Evolutionary conservation across 2,797 vertebrate species (phyloP).

Genomic region (Anas capensis): DNA sequence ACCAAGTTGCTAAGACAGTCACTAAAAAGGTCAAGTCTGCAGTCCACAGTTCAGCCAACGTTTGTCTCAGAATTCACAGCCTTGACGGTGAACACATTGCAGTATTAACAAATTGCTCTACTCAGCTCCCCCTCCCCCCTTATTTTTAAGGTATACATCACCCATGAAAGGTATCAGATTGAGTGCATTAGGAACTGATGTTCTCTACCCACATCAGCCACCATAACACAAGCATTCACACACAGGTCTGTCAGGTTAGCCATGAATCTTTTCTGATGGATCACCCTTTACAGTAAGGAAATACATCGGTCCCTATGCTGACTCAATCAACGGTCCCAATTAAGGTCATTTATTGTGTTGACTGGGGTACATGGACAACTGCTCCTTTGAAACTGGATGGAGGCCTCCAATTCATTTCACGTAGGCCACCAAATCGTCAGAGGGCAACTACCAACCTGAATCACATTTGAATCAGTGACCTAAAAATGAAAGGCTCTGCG

Average conservation of each 20-base stretch:
- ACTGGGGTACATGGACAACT: constrained; percentile 38
- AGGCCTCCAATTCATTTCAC: constrained; percentile 34
- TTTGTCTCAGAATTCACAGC: constrained; percentile 35
- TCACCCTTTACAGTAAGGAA: constrained; percentile 40
- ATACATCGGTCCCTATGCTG: constrained; percentile 49
- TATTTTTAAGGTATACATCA: constrained; percentile 35
- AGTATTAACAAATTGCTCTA: neutral
- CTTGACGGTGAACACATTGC: constrained; percentile 11
- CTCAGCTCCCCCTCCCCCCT: neutral
- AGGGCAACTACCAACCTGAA: constrained; percentile 14
- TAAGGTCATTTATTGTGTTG: constrained; percentile 34
- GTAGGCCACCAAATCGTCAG: constrained; percentile 34
- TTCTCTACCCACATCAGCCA: constrained; percentile 30
- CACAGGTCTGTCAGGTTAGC: neutral
- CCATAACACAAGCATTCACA: neutral
- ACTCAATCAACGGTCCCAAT: constrained; percentile 54
- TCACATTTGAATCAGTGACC: constrained; percentile 45
- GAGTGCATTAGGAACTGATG: constrained; percentile 61
- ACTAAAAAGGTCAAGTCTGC: neutral
- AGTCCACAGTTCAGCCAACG: neutral
- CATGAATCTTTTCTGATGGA: neutral
- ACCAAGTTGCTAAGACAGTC: constrained; percentile 7
- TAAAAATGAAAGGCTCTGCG: constrained; percentile 61
- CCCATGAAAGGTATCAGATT: constrained; percentile 46
- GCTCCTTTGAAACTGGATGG: constrained; percentile 71